Base-by-base conservation (phyloP, 2,113 vertebrate species). In the Conger conger region DNA sequence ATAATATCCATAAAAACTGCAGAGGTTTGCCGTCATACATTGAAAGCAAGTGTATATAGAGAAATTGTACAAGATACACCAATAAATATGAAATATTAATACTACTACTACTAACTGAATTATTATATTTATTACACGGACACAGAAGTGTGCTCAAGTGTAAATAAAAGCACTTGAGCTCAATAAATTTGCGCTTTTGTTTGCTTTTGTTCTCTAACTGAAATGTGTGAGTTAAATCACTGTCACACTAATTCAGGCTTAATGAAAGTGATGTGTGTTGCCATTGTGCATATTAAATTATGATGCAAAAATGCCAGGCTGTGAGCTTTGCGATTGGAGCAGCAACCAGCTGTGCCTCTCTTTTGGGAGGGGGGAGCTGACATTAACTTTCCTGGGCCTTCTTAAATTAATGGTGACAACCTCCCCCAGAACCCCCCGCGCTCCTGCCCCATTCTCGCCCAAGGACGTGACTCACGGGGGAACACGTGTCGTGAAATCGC, bases 401-500 rank as follows among this genome's bases (percentile, higher is more conserved):
- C 77, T 27, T 79, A 33, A 0, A 11, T 79, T 0, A 16, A 33
- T n/a, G 37, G 53, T 63, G 53, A 38, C 53, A 42, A n/a, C 30
- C 0, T 33, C 77, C 83, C 27, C 77, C 15, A 54, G 77, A 53
- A 17, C 9, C 63, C 83, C 77, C 83, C 54, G 40, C 53, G 45
- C 53, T 63, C 8, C 83, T 79, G 27, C 80, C 50, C 53, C 9
- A n/a, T 45, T 11, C 35, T 13, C 8, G 20, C 36, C 53, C 76
- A 23, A 2, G 76, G 33, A 57, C n/a, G 42, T 50, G 45, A 53
- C 42, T 78, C 85, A 82, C 80, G 27, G 37, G 60, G 80, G 80
- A 90, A 86, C 82, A 84, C 84, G n/a, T 85, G 80, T 88, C n/a
- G 38, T 57, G 36, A 85, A 83, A 90, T 89, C 82, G 84, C 85